Conservation (phyloP, 2,113 vertebrate genomes). For the Rhea americana region DNA sequence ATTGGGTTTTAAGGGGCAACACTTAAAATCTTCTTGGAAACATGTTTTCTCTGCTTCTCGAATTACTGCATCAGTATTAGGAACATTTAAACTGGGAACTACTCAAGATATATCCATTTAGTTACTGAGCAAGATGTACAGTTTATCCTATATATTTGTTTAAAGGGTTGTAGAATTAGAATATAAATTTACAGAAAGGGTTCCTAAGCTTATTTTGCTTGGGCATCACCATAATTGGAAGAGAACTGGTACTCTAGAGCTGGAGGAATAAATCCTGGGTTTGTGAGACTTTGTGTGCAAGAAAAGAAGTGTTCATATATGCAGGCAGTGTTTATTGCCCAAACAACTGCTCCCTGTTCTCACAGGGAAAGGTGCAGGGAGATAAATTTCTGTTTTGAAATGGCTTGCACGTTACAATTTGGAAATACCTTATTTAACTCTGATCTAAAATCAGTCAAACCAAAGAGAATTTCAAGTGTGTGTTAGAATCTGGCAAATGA, state of each 20-base stretch:
- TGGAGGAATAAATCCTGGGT: not conserved
- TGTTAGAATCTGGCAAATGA: not conserved
- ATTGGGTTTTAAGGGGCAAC: not conserved
- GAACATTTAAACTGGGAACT: not conserved
- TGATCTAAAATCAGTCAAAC: not conserved
- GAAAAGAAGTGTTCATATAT: not conserved
- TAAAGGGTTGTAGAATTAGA: not conserved
- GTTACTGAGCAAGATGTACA: not conserved
- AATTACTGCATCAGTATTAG: not conserved
- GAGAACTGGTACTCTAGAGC: not conserved
- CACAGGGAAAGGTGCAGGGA: not conserved
- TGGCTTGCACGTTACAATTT: not conserved
- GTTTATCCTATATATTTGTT: not conserved
- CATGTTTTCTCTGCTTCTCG: not conserved
- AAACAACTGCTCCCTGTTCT: not conserved
- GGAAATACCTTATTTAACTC: not conserved
- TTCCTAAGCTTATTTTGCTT: not conserved
- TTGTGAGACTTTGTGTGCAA: not conserved
- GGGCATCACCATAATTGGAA: not conserved
- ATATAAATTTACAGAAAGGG: not conserved
- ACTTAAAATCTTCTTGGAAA: constrained; percentile 7
- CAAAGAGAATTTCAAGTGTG: not conserved
- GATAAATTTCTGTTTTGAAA: not conserved
- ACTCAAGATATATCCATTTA: not conserved
- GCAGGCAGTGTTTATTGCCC: not conserved